Evolutionary conservation across 2,888 invertebrate genomes (phyloP), one percentile per base, ranked within the genome.

Genomic region (Volucella zonaria): DNA sequence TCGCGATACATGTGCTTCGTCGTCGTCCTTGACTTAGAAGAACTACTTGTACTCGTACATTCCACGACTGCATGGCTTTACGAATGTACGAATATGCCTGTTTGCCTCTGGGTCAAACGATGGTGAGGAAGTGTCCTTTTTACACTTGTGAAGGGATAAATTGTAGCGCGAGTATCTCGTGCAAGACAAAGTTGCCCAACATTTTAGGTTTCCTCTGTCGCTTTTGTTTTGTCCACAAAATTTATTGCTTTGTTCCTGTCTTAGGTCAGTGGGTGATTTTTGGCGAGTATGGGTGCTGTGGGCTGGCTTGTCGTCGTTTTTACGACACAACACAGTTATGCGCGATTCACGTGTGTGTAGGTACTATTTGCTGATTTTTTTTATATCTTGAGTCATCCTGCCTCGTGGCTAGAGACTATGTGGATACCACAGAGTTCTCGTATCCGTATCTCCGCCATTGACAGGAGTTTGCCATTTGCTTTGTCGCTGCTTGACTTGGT

Each of bases 381-480:
- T 79, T 83, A 79, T 79, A 70, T 66, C 62, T 64, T 52, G 62
- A 74, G 67, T 77, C 40, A 14, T 45, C 8, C 49, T 42, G 3
- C n/a, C 40, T 40, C 31, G 18, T 47, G 62, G 43, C 31, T 6
- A 6, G 31, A 31, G 31, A 31, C 6, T 31, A 31, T 31, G 6
- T 31, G 31, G 31, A 6, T 31, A 18, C 43, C 68, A 47, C 42
- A 31, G 31, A 6, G 31, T 31, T 31, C 31, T 31, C 42, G 15
- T 42, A 56, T 31, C 56, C 73, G 76, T 59, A 56, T 52, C 66
- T 67, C 42, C 66, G 59, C 47, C 56, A 81, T 77, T 73, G 82
- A 78, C 82, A 85, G 45, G 66, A 80, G 80, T 85, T 80, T 80
- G 76, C 82, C 79, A 75, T 83, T 83, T 66, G 78, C 78, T 80